These are phyloP conservation scores for Alloplasta piceator DNA, from an alignment of 2,888 invertebrate genomes.

Conservation along the genomic window DNA sequence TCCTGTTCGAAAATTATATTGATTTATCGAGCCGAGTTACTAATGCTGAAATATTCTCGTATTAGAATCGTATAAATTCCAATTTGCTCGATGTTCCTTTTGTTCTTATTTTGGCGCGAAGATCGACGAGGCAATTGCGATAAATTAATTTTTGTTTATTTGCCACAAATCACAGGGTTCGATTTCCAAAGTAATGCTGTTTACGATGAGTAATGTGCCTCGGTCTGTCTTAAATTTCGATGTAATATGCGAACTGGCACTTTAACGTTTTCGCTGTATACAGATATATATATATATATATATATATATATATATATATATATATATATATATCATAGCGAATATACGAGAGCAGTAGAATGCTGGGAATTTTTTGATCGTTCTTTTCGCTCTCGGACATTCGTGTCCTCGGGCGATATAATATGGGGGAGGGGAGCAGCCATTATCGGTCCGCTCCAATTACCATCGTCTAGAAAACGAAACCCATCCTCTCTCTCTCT, in stretches of 20 bases:
- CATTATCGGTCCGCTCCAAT: conserved; percentile 68
- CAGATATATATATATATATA: background rate
- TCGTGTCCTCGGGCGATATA: conserved; percentile 64
- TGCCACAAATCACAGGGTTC: conserved; percentile 26
- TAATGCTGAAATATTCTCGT: no score
- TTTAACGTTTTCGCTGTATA: conserved; percentile 29
- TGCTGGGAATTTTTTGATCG: conserved; percentile 45
- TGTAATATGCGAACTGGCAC: conserved; percentile 38
- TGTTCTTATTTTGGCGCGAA: no score
- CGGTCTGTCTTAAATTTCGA: conserved; percentile 26
- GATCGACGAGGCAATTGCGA: no score
- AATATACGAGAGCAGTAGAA: conserved; percentile 40
- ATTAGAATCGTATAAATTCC: no score
- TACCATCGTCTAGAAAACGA: conserved; percentile 64
- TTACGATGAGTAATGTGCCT: conserved; percentile 15
- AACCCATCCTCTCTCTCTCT: conserved; percentile 48
- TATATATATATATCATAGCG: background rate
- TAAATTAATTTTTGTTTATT: no score
- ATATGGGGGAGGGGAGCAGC: conserved; percentile 35
- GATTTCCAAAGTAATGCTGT: background rate
- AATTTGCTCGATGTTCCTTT: no score
- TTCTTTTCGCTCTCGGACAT: conserved; percentile 38
- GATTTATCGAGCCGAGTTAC: no score
- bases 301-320: background rate
- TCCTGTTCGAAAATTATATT: no score